Conservation (phyloP, 2,797 vertebrate species). For the Bradypodion pumilum region DNA sequence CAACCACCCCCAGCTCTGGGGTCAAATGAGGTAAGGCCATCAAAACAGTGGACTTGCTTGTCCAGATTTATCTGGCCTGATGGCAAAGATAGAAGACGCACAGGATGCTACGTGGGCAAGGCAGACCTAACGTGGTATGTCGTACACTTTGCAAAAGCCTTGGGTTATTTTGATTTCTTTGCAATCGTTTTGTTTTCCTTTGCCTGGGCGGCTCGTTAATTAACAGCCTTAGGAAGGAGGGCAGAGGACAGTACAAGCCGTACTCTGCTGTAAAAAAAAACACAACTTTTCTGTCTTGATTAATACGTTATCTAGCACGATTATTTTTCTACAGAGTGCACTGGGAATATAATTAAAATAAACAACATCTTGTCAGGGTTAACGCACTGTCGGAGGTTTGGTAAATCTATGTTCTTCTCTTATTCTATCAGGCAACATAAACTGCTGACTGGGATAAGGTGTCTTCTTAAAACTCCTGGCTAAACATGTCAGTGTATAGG, state of each 20-base stretch:
- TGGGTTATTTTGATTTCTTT: conserved; percentile 49
- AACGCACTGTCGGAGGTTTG: neutral
- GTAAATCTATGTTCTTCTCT: conserved; percentile 9
- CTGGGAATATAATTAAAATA: conserved; percentile 12
- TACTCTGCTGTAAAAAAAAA: conserved; percentile 49
- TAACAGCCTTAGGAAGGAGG: conserved; percentile 48
- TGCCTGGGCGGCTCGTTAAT: conserved; percentile 26
- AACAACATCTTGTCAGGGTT: conserved; percentile 16
- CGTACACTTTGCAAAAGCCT: conserved; percentile 31
- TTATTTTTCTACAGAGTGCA: conserved; percentile 44
- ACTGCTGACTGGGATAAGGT: neutral
- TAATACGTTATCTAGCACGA: conserved; percentile 59
- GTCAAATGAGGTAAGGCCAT: conserved; percentile 65
- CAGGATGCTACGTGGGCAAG: no score
- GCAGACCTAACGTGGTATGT: neutral
- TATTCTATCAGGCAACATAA: neutral
- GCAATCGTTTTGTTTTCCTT: conserved; percentile 21
- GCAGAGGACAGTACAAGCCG: conserved; percentile 64
- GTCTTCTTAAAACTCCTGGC: neutral
- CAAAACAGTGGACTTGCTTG: conserved; percentile 15
- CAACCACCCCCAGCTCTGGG: conserved; percentile 58
- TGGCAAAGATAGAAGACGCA: no score
- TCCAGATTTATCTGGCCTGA: rapidly evolving
- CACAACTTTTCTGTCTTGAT: conserved; percentile 51
- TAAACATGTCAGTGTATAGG: neutral